Percentiles rank a stretch among this genome's conserved stretches.
phyloP scores from a whole-genome alignment of 1,140 invertebrate genomes.

The Nymphalis io region DNA sequence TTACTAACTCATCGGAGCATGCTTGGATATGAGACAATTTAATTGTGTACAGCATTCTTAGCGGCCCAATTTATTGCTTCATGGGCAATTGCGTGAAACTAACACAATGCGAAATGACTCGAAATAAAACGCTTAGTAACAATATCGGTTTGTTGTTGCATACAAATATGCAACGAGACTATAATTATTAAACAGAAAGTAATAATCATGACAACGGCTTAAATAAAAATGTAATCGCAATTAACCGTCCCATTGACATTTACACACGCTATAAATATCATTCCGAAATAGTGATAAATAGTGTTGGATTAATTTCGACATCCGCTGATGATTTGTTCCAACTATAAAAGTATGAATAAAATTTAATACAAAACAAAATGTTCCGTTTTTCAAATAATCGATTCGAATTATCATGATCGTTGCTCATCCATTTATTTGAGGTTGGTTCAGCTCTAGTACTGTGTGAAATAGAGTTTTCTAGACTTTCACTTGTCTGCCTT shows the following conservation, averaged over 20 bases:
- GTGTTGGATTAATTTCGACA: constrained; percentile 39
- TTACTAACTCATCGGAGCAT: constrained; percentile 60
- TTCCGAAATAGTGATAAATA: constrained; percentile 45
- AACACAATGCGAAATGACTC: background rate
- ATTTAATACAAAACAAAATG: background rate
- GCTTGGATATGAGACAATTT: constrained; percentile 58
- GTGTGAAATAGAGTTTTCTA: too few relatives aligned
- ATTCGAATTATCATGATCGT: too few relatives aligned
- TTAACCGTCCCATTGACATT: constrained; percentile 38
- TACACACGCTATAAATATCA: constrained; percentile 39
- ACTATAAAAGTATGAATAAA: background rate
- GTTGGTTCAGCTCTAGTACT: too few relatives aligned
- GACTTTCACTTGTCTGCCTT: too few relatives aligned
- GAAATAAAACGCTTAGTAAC: constrained; percentile 10
- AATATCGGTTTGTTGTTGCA: background rate
- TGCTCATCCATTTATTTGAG: too few relatives aligned
- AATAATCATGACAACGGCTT: background rate
- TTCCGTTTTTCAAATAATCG: background rate
- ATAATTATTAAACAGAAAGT: background rate
- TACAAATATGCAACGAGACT: background rate
- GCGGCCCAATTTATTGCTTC: constrained; percentile 50
- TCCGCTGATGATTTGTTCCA: constrained; percentile 37
- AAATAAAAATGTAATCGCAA: constrained; percentile 24
- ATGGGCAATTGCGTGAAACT: constrained; percentile 32
- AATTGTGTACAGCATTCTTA: constrained; percentile 65